phyloP scores from a whole-genome alignment of 2,797 vertebrate genomes.

The Pangasius djambal region DNA sequence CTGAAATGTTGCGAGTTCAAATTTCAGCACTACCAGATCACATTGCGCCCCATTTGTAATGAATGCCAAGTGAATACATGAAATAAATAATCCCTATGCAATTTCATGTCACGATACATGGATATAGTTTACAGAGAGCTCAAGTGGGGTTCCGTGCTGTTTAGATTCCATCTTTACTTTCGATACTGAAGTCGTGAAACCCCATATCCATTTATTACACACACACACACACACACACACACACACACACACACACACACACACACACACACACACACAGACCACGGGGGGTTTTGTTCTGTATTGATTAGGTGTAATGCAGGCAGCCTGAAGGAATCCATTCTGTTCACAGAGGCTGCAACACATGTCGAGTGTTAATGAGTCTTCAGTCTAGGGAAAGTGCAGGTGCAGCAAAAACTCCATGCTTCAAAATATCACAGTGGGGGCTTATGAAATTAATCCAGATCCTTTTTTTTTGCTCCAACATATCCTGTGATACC shows the following conservation, averaged over 20 bases:
- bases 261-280: not conserved
- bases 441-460: constrained; percentile 41
- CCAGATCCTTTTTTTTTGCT: not conserved
- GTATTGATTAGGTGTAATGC: constrained; percentile 66
- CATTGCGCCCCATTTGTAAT: not conserved
- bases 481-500: not conserved
- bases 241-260: not conserved
- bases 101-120: constrained; percentile 17
- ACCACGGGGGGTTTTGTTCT: constrained; percentile 38
- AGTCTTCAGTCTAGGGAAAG: constrained; percentile 52
- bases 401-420: constrained; percentile 19
- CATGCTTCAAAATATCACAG: constrained; percentile 57
- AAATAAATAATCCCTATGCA: constrained; percentile 33
- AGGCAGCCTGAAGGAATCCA: constrained; percentile 61
- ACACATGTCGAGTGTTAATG: constrained; percentile 62
- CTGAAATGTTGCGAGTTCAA: not conserved
- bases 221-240: not conserved
- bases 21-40: not conserved
- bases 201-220: constrained; percentile 16
- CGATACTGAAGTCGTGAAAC: constrained; percentile 3
- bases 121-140: constrained; percentile 46
- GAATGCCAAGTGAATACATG: not conserved
- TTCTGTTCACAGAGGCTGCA: constrained; percentile 46
- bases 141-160: constrained; percentile 7
- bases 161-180: not conserved